Evolutionary conservation across 92 coral and sea anemone species (phyloP).

Genomic region (Porites rus): DNA sequence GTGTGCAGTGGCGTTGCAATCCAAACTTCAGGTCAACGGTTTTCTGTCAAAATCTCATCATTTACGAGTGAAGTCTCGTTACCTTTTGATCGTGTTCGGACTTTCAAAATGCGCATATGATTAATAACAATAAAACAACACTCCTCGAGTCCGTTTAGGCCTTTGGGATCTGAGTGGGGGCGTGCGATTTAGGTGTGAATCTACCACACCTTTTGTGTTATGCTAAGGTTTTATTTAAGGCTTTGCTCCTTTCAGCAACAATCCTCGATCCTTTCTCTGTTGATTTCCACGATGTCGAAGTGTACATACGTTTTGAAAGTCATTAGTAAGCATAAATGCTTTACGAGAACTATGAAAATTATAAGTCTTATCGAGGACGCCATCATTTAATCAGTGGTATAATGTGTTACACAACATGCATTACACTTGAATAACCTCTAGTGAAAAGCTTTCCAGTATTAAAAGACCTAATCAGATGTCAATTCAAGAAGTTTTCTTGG

Average conservation of each 20-base stretch:
- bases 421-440: not conserved
- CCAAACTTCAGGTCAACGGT: not conserved
- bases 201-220: slow-evolving; percentile 30
- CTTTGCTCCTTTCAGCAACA: not conserved
- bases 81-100: not conserved
- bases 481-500: not conserved
- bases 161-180: slow-evolving; percentile 16
- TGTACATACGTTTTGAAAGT: not conserved
- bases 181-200: slow-evolving; percentile 29
- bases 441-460: not conserved
- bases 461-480: not conserved
- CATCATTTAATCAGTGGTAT: slow-evolving; percentile 32
- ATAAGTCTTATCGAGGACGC: slow-evolving; percentile 8
- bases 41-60: not conserved
- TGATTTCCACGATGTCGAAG: not conserved
- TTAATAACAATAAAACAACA: slow-evolving; percentile 9
- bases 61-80: not conserved
- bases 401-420: not conserved
- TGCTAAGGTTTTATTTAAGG: not conserved
- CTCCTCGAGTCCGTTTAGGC: not conserved
- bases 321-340: not conserved
- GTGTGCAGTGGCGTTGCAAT: too few relatives aligned
- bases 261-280: not conserved
- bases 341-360: not conserved
- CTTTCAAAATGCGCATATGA: slow-evolving; percentile 43